These are phyloP conservation scores for Sesamia inferens DNA, from an alignment of 2,888 invertebrate species.

Conservation along the genomic window DNA sequence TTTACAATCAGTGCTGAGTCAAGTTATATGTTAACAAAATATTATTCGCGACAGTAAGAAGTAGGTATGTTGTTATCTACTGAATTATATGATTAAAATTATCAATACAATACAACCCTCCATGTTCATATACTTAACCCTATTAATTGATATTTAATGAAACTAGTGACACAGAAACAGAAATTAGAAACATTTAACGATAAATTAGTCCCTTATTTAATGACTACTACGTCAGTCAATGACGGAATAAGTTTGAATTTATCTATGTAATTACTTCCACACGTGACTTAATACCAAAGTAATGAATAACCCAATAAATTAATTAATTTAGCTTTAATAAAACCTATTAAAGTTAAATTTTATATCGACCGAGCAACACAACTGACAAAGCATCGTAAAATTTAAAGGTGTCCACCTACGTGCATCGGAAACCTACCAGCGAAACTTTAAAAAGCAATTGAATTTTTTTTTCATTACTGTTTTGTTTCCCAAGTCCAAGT, in stretches of 20 bases:
- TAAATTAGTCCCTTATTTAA: not conserved
- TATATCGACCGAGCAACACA: not conserved
- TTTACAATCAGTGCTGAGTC: not conserved
- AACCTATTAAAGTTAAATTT: constrained; percentile 10
- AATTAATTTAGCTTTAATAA: constrained; percentile 4
- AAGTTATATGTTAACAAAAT: not conserved
- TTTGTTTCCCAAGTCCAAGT: constrained; percentile 59
- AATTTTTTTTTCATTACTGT: constrained; percentile 49
- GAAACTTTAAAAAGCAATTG: constrained; percentile 40
- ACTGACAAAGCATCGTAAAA: constrained; percentile 22
- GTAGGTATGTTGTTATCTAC: not conserved
- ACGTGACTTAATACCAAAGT: not conserved
- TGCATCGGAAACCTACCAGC: constrained; percentile 17
- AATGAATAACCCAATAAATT: not conserved
- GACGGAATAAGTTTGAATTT: not conserved
- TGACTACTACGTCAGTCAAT: not conserved
- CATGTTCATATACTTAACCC: not conserved
- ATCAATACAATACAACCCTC: not conserved
- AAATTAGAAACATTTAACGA: not conserved
- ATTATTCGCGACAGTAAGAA: no score
- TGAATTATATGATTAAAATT: not conserved
- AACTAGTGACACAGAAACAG: no score
- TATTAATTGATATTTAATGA: no score
- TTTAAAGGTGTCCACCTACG: constrained; percentile 27
- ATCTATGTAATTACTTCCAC: not conserved